Percentiles rank a stretch among this genome's conserved stretches.
phyloP scores from a whole-genome alignment of 2,113 vertebrate species.

The Triplophysa rosa region DNA sequence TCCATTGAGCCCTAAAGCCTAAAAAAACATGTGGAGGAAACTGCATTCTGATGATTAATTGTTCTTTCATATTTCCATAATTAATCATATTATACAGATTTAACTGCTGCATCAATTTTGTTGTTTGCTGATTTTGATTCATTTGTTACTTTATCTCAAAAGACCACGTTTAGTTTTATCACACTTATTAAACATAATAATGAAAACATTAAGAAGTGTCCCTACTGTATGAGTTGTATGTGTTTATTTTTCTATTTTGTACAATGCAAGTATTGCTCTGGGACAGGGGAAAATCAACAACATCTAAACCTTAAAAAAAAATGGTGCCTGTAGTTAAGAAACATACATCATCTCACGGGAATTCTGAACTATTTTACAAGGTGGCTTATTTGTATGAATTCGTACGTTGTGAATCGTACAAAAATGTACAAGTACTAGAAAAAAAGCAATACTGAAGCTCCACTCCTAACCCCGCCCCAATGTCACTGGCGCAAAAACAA shows the following conservation, averaged over 20 bases:
- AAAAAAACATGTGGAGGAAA: slow-evolving; percentile 24
- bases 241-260: not conserved
- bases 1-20: slow-evolving; percentile 20
- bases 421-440: no score
- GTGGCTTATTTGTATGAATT: no score
- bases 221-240: not conserved
- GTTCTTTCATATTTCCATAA: slow-evolving; percentile 22
- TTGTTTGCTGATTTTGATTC: slow-evolving; percentile 7
- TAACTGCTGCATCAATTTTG: not conserved
- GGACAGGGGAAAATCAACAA: no score
- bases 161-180: not conserved
- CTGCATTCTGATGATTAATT: slow-evolving; percentile 28
- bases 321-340: no score
- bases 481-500: no score
- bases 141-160: not conserved
- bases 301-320: no score
- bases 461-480: no score
- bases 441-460: no score
- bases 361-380: no score
- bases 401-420: no score
- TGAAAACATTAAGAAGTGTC: not conserved
- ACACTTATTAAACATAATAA: not conserved
- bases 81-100: slow-evolving; percentile 10
- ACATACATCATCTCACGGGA: no score
- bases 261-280: not conserved